phyloP scores from a whole-genome alignment of 2,797 vertebrate species.

The Pyrocephalus nanus region DNA sequence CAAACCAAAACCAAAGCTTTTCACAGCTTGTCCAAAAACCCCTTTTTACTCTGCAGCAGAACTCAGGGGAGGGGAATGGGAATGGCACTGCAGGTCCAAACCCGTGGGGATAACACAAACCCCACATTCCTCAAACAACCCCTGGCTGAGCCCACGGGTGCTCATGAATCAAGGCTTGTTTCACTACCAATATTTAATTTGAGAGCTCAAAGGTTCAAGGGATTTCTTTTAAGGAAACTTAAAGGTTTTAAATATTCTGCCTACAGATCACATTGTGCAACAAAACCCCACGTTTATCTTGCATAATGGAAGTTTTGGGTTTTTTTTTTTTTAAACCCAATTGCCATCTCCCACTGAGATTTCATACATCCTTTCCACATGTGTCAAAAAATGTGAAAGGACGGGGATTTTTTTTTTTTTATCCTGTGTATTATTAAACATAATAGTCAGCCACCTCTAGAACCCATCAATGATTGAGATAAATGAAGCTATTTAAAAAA shows the following conservation, averaged over 20 bases:
- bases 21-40: not conserved
- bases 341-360: not conserved
- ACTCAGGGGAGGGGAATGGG: not conserved
- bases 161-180: not conserved
- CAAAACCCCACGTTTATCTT: not conserved
- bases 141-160: not conserved
- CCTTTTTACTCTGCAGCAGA: not conserved
- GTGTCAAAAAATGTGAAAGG: constrained; percentile 17
- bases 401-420: constrained; percentile 6
- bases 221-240: not conserved
- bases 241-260: constrained; percentile 25
- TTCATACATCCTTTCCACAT: not conserved
- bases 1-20: fast-evolving
- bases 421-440: constrained; percentile 68
- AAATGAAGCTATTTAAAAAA: constrained; percentile 78
- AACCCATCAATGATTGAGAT: constrained; percentile 83
- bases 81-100: not conserved
- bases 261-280: not conserved
- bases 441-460: constrained; percentile 78
- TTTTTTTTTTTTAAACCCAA: not conserved
- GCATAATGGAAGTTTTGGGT: not conserved
- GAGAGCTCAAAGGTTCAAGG: not conserved
- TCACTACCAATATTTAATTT: not conserved
- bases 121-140: not conserved
- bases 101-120: not conserved